Base-by-base conservation (phyloP, 1,140 invertebrate species). In the Drosophila varians region DNA sequence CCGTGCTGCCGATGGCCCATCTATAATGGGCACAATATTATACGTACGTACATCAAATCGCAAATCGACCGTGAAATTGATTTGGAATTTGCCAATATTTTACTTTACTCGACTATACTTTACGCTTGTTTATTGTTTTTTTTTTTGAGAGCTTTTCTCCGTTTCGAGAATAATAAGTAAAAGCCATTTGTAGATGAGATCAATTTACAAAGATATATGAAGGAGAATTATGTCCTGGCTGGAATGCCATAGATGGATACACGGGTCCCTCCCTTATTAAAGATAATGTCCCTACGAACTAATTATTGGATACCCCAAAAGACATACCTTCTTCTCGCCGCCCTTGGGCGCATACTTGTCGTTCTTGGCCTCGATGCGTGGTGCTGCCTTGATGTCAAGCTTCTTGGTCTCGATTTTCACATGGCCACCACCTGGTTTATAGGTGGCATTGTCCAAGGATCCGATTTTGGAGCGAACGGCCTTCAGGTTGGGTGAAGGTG, bases 391-490 rank as follows among this genome's bases (percentile, higher is more conserved):
- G 73, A 97, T 96, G 69, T 98, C 96, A 6, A 98, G 91, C 92
- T 98, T 98, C 80, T 96, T 95, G 54, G 94, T 94, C 91, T 97
- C 96, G 64, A 98, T 97, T 93, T 97, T 98, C 9, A 98, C 94
- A 75, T 97, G 95, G 23, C 97, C 97, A 36, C 97, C 98, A 14
- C 97, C 96, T 1, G 97, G 97, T 89, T 96, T 98, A 91, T 99
- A 96, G 43, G 94, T 95, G 0, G 97, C 93, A 90, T 99, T 99
- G n/a, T 97, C 95, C 84, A 99, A 91, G 2, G 98, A 99, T 4
- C 98, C 98, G 70, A 99, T 97, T 93, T 98, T 99, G 11, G 97
- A 98, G 91, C 95, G 95, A 1, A 98, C 96, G 47, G 96, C 94
- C 92, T 97, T 97, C 38, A 98, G 91, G 91, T 98, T 98, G 18